Base-by-base conservation (phyloP, 2,113 vertebrate species). In the Brachyhypopomus gauderio region DNA sequence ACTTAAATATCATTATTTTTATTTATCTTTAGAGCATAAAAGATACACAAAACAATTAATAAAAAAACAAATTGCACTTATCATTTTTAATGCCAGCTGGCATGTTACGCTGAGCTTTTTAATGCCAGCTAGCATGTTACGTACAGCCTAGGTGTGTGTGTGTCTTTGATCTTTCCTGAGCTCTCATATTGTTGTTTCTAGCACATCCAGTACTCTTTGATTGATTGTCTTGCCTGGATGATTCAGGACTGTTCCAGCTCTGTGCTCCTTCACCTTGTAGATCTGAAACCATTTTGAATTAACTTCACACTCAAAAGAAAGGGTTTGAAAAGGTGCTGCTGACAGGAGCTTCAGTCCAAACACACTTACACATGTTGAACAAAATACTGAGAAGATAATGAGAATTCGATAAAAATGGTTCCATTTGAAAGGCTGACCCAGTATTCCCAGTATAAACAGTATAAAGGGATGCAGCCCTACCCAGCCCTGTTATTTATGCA, bases 371-470 rank as follows among this genome's bases (percentile, higher is more conserved):
- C 45, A 36, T 34, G 25, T 4, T 70, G n/a, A 25, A 19, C 16
- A 58, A 25, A 38, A 55, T 25, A n/a, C 14, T 12, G 17, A 64
- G 11, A 19, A 19, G 34, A 25, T 52, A 14, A 52, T 60, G 34
- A 25, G 2, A 14, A 52, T 60, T 12, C 59, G 9, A 38, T 7
- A 17, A 52, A 30, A 30, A 30, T 30, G 60, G 0, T 8, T 73
- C 17, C n/a, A 3, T 25, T 56, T 38, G 41, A n/a, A 72, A 83
- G 60, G 38, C 17, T 73, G 75, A 83, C 75, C 75, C 69, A 73
- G 69, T 73, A 81, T 8, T 78, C 69, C 75, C 69, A 73, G 69
- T 73, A 81, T 8, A 36, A 63, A 38, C 9, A 71, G 23, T 1
- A 52, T 22, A 6, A 70, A 81, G 22, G 19, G 19, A 34, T 27